These are phyloP conservation scores for Notolepis coatsorum DNA, from an alignment of 2,797 vertebrate genomes.

Conservation along the genomic window DNA sequence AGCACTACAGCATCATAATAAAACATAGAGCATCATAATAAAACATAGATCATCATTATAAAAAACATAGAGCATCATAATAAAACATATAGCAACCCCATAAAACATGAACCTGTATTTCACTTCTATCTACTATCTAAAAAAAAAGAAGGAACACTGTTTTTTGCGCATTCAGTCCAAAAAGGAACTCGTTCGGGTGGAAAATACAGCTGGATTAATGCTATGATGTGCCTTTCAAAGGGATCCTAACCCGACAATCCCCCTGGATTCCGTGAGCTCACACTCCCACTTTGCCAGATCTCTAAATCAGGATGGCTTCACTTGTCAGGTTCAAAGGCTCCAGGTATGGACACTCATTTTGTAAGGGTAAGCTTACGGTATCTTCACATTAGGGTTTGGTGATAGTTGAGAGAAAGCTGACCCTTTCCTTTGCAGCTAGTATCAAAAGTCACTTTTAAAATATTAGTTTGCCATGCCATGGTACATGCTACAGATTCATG, in stretches of 20 bases:
- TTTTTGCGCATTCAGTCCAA: background rate
- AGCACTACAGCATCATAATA: too few species aligned
- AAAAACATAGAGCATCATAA: too few species aligned
- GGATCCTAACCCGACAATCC: background rate
- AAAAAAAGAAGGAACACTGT: background rate
- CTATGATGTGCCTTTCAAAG: background rate
- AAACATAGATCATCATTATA: too few species aligned
- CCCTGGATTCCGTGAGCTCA: background rate
- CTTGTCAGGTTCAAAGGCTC: background rate
- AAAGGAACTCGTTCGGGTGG: background rate
- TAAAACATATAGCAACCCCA: too few species aligned
- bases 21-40: too few species aligned
- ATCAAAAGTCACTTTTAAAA: too few species aligned
- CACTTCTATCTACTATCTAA: too few species aligned
- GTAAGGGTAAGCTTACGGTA: background rate
- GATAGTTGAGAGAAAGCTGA: too few species aligned
- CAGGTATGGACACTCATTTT: background rate
- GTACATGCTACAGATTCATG: too few species aligned
- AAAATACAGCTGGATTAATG: background rate
- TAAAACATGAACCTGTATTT: too few species aligned
- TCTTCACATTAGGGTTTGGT: too few species aligned
- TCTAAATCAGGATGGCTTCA: background rate
- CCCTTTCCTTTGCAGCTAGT: background rate
- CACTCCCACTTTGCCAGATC: background rate
- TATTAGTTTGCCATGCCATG: too few species aligned